Evolutionary conservation across 2,888 invertebrate genomes (phyloP).

Genomic region (Noctua fimbriata): DNA sequence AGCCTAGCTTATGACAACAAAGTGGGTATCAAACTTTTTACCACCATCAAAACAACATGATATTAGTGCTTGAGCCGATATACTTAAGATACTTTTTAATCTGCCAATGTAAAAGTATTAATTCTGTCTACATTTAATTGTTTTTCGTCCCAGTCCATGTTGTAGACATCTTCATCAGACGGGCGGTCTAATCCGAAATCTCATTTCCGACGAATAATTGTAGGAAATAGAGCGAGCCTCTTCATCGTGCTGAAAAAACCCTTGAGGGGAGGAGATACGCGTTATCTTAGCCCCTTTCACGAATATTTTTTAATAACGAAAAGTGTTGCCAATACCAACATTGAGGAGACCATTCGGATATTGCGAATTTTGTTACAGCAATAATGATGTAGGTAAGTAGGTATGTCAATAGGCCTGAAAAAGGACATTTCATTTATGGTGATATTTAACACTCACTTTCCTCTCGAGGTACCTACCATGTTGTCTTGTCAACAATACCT

Average conservation of each 20-base stretch:
- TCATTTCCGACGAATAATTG: slow-evolving; percentile 86
- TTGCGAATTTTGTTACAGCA: not conserved
- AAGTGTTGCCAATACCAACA: slow-evolving; percentile 20
- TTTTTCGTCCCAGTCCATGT: slow-evolving; percentile 79
- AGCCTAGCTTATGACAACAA: not conserved
- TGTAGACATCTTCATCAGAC: slow-evolving; percentile 78
- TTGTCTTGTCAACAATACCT: not conserved
- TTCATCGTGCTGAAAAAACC: slow-evolving; percentile 53
- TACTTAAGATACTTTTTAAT: not conserved
- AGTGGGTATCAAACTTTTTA: not conserved
- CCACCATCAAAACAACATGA: not conserved
- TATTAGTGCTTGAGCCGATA: not conserved
- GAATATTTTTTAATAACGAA: slow-evolving; percentile 39
- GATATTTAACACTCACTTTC: not conserved
- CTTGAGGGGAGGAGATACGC: slow-evolving; percentile 42
- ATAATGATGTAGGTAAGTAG: not conserved
- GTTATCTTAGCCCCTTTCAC: slow-evolving; percentile 39
- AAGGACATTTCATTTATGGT: not conserved
- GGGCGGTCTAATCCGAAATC: slow-evolving; percentile 83
- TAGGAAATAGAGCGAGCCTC: slow-evolving; percentile 77
- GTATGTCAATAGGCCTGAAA: not conserved
- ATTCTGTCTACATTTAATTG: slow-evolving; percentile 79
- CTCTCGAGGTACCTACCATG: not conserved
- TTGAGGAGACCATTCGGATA: slow-evolving; percentile 6
- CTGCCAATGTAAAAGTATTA: slow-evolving; percentile 58